Base-by-base conservation (phyloP, 2,888 invertebrate species). In the Liodrosophila aerea region DNA sequence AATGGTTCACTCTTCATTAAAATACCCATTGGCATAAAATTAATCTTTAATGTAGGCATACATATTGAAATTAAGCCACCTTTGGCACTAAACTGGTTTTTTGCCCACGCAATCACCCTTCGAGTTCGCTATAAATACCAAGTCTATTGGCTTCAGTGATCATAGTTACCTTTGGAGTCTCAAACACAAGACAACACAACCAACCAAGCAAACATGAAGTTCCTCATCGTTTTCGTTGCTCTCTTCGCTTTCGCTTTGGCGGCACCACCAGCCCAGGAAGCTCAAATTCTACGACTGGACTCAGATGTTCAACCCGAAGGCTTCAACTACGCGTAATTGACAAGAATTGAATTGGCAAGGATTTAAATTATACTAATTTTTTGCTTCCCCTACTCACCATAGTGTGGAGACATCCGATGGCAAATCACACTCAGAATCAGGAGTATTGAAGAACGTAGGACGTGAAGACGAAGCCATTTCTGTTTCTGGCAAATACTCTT, bases 291-390 rank as follows among this genome's bases (percentile, higher is more conserved):
- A 3, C 29, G 41, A 3, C 34, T 2, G 0, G 34, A 59, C 0
- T 12, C 63, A 2, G 63, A 65, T 12, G 66, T 91, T 51, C 92
- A 92, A 49, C 77, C 91, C n/a, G 92, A 91, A 64, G 89, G 91
- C 33, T 93, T 92, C 87, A 91, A 88, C 60, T 92, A 91, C 4
- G 1, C 0, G 58, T 58, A 60, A 54, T 12, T 31, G 5, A n/a
- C n/a, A 18, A 11, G 8, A 2, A 11, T 7, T 45, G n/a, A n/a
- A n/a, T n/a, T n/a, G n/a, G n/a, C n/a, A n/a, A n/a, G n/a, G n/a
- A n/a, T n/a, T n/a, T n/a, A n/a, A 13, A 7, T 12, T 1, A 7
- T 33, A 12, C 27, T 49, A 8, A 31, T 40, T 11, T 59, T 16
- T 41, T 68, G 54, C 7, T 52, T 68, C 13, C 13, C 0, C 8